Conservation (phyloP, 2,113 vertebrate species). For the Symphodus melops region DNA sequence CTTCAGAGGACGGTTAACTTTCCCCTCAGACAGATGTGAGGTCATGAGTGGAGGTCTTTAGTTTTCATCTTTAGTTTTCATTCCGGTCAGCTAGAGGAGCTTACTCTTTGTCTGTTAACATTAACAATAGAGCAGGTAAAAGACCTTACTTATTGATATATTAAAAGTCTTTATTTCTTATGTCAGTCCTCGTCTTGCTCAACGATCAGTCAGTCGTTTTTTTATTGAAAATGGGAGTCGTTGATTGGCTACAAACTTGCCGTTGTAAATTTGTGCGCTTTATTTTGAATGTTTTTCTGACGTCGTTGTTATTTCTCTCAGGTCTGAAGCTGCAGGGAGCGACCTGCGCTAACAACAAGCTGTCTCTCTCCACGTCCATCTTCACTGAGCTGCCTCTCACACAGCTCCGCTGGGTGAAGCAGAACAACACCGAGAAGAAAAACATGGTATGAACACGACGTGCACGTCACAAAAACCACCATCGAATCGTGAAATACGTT, state of each 20-base stretch:
- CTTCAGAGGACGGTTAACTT: not conserved
- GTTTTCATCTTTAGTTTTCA: too few relatives aligned
- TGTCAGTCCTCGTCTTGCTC: too few relatives aligned
- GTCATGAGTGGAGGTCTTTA: too few relatives aligned
- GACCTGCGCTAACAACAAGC: slow-evolving; percentile 93
- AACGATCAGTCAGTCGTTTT: too few relatives aligned
- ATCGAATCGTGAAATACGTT: not conserved
- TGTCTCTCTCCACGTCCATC: slow-evolving; percentile 93
- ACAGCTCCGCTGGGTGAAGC: slow-evolving; percentile 95
- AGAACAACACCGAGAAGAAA: slow-evolving; percentile 89
- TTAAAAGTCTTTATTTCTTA: too few relatives aligned
- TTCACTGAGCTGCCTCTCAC: slow-evolving; percentile 95
- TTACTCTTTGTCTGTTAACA: too few relatives aligned
- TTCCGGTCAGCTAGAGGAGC: too few relatives aligned
- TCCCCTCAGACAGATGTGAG: not conserved
- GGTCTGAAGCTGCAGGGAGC: slow-evolving; percentile 92
- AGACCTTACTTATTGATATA: too few relatives aligned
- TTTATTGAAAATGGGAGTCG: too few relatives aligned
- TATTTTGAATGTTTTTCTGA: slow-evolving; percentile 1
- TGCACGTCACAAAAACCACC: not conserved
- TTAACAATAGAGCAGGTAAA: too few relatives aligned
- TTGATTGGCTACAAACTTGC: too few relatives aligned
- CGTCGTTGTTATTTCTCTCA: slow-evolving; percentile 19
- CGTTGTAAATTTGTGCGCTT: too few relatives aligned
- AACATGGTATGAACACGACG: slow-evolving; percentile 84